Evolutionary conservation across 2,888 invertebrate species (phyloP).

Genomic region (Augochlorella aurata): DNA sequence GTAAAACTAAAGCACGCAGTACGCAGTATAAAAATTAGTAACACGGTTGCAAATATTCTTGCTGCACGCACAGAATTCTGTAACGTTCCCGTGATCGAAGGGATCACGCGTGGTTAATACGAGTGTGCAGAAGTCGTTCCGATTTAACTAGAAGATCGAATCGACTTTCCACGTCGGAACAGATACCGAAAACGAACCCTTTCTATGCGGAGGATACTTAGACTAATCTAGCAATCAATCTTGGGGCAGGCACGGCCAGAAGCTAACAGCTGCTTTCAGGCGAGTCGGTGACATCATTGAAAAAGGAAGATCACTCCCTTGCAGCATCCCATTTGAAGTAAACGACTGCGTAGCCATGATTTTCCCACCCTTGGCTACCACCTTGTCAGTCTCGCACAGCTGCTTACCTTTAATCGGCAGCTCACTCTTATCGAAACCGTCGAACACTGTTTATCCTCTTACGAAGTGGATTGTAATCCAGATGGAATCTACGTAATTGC

Average conservation of each 20-base stretch:
- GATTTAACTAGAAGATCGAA: slow-evolving; percentile 42
- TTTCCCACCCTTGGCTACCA: slow-evolving; percentile 68
- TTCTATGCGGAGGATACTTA: slow-evolving; percentile 69
- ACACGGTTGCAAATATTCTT: neutral
- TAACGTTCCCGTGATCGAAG: neutral
- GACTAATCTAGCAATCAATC: slow-evolving; percentile 80
- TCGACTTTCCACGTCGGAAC: slow-evolving; percentile 38
- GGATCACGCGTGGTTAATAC: slow-evolving; percentile 23
- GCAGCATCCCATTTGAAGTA: slow-evolving; percentile 70
- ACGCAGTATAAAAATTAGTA: no score
- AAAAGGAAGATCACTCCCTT: slow-evolving; percentile 73
- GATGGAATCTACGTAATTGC: no score
- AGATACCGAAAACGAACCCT: slow-evolving; percentile 60
- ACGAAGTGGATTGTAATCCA: neutral
- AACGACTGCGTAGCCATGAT: slow-evolving; percentile 59
- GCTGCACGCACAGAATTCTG: neutral
- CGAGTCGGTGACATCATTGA: slow-evolving; percentile 66
- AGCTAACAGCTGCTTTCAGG: slow-evolving; percentile 76
- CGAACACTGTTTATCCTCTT: slow-evolving; percentile 38
- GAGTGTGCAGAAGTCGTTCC: slow-evolving; percentile 25
- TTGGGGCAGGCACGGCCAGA: slow-evolving; percentile 73
- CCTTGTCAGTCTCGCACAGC: slow-evolving; percentile 59
- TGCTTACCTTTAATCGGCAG: slow-evolving; percentile 61
- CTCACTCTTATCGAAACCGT: slow-evolving; percentile 40
- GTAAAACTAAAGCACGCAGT: no score